A percentile compares a stretch with the other conserved stretches of the same genome.
These are phyloP conservation scores for Bombycilla garrulus DNA, from an alignment of 2,113 vertebrate species.

Conservation along the genomic window DNA sequence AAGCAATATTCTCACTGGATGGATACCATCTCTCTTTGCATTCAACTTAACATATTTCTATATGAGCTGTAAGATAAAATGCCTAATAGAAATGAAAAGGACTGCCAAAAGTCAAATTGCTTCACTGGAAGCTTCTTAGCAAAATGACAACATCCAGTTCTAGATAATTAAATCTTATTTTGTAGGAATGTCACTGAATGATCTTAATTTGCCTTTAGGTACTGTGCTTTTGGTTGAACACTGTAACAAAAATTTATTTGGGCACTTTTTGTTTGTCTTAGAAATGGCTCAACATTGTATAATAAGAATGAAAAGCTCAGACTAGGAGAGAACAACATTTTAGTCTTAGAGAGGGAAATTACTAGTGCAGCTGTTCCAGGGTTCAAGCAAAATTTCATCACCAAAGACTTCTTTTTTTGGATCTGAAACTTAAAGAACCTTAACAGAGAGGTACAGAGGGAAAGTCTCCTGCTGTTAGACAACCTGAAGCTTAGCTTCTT, in stretches of 20 bases:
- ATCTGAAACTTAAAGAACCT: neutral
- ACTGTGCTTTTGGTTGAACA: neutral
- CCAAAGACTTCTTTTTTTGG: neutral
- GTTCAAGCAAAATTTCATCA: neutral
- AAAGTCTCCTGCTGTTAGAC: neutral
- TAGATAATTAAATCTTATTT: slow-evolving; percentile 33
- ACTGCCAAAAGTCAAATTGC: neutral
- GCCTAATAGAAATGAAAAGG: neutral
- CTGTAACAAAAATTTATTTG: slow-evolving; percentile 1
- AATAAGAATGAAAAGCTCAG: neutral
- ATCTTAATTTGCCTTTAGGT: slow-evolving; percentile 41
- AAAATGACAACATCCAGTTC: slow-evolving; percentile 17
- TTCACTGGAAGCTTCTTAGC: slow-evolving; percentile 12
- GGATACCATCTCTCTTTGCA: neutral
- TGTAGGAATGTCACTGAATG: slow-evolving; percentile 11
- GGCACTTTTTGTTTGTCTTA: neutral
- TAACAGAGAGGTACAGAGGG: neutral
- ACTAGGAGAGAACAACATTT: neutral
- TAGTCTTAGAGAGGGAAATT: neutral
- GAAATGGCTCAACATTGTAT: neutral
- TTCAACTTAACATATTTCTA: neutral
- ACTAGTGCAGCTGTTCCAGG: neutral
- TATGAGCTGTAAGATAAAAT: slow-evolving; percentile 28
- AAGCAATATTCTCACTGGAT: slow-evolving; percentile 4
- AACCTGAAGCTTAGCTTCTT: neutral